A percentile compares a stretch with the other conserved stretches of the same genome.
Conservation (phyloP, 2,888 invertebrate species). For the Campaea margaritaria region DNA sequence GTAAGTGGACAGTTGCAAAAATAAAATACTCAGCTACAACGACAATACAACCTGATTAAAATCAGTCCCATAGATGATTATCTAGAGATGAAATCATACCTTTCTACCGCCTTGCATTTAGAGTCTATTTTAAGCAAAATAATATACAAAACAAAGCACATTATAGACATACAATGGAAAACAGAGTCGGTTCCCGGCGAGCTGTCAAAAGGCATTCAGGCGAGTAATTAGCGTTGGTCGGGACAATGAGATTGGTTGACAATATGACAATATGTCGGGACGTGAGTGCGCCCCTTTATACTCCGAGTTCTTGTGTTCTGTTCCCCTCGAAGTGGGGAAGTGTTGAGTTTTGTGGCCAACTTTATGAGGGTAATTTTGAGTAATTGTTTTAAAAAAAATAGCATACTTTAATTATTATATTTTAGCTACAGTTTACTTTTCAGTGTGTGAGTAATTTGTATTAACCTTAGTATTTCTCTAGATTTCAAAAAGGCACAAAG, state of each 20-base stretch:
- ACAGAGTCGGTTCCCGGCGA: conserved; percentile 6
- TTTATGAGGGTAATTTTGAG: background rate
- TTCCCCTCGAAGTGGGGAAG: background rate
- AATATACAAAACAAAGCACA: no score
- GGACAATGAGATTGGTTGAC: conserved; percentile 65
- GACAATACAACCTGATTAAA: no score
- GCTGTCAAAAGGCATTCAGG: conserved; percentile 58
- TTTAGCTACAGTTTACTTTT: no score
- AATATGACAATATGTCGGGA: conserved; percentile 64
- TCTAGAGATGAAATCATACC: background rate
- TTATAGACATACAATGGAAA: conserved; percentile 9
- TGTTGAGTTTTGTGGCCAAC: conserved; percentile 9
- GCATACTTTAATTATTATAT: no score
- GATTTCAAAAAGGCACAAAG: no score
- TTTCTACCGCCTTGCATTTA: background rate
- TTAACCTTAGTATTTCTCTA: no score
- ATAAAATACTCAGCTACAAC: no score
- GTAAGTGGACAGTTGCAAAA: no score
- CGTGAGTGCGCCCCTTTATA: conserved; percentile 62
- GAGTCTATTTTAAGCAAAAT: conserved; percentile 1
- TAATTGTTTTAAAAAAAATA: background rate
- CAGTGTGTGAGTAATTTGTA: no score
- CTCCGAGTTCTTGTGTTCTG: conserved; percentile 42
- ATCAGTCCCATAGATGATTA: no score
- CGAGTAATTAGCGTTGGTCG: conserved; percentile 71